Evolutionary conservation across 2,888 invertebrate species (phyloP).

Genomic region (Pyrgus malvae): DNA sequence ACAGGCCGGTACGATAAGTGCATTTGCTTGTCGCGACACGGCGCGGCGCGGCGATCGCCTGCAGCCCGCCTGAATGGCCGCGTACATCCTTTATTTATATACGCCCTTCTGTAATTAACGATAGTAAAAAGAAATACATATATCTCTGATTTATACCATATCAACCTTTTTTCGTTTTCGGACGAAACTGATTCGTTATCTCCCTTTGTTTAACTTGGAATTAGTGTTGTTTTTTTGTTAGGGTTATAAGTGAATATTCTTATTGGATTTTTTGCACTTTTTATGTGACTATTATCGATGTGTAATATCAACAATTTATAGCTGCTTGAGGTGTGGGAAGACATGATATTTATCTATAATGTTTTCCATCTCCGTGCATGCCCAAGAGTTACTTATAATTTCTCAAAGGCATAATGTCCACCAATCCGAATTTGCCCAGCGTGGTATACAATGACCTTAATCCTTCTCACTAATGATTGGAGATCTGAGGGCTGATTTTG

Average conservation of each 20-base stretch:
- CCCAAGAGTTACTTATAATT: too few relatives aligned
- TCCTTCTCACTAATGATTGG: too few relatives aligned
- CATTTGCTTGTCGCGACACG: conserved; percentile 80
- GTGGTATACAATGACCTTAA: too few relatives aligned
- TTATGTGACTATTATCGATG: too few relatives aligned
- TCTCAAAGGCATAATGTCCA: too few relatives aligned
- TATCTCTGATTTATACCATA: conserved; percentile 70
- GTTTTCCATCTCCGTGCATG: too few relatives aligned
- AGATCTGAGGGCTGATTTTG: too few relatives aligned
- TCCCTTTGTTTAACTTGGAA: conserved; percentile 38
- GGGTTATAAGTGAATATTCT: neutral
- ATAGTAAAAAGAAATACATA: conserved; percentile 71
- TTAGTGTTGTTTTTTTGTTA: conserved; percentile 23
- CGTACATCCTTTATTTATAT: conserved; percentile 73
- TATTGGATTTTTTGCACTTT: too few relatives aligned
- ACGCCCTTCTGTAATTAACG: conserved; percentile 77
- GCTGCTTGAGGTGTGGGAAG: too few relatives aligned
- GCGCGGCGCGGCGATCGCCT: conserved; percentile 69
- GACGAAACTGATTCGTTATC: conserved; percentile 46
- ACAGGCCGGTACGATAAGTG: conserved; percentile 79
- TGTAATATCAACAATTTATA: too few relatives aligned
- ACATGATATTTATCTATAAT: too few relatives aligned
- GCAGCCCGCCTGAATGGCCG: conserved; percentile 68
- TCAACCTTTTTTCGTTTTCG: conserved; percentile 51
- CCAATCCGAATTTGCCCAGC: too few relatives aligned